These are phyloP conservation scores for Eurystomus gularis DNA, from an alignment of 2,113 vertebrate genomes.

Conservation along the genomic window DNA sequence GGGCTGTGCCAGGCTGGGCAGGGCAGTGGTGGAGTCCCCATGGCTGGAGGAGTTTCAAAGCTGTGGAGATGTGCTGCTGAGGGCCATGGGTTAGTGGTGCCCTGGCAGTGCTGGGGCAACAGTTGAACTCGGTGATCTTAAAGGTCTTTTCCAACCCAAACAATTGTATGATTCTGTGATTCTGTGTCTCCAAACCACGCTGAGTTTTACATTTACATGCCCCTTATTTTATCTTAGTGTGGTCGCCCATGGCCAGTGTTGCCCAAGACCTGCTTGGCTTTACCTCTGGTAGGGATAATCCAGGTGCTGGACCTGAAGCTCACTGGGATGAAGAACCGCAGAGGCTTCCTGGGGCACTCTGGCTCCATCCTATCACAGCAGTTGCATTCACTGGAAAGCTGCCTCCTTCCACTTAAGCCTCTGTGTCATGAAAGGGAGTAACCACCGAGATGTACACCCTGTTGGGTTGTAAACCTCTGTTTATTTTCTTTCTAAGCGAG, in stretches of 20 bases:
- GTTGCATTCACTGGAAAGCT: background rate
- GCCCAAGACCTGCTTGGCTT: background rate
- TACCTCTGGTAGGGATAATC: background rate
- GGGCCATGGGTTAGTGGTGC: background rate
- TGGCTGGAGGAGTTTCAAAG: background rate
- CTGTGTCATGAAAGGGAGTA: fast-evolving
- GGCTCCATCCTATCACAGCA: fast-evolving
- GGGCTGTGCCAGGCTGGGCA: background rate
- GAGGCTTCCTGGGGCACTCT: fast-evolving
- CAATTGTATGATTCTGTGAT: too few species aligned
- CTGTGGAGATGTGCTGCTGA: background rate
- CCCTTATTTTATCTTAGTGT: fast-evolving
- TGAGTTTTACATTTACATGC: fast-evolving
- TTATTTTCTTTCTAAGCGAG: background rate
- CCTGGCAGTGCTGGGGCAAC: background rate
- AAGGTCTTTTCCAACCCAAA: background rate
- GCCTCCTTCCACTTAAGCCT: background rate
- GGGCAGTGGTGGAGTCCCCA: background rate
- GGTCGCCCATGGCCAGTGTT: fast-evolving
- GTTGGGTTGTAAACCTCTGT: background rate
- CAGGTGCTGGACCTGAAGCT: background rate
- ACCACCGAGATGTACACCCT: background rate
- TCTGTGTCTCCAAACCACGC: background rate
- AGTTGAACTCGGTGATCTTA: background rate
- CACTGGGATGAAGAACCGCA: fast-evolving